Conservation (phyloP, 1,140 invertebrate genomes). For the Rhynchophorus ferrugineus region DNA sequence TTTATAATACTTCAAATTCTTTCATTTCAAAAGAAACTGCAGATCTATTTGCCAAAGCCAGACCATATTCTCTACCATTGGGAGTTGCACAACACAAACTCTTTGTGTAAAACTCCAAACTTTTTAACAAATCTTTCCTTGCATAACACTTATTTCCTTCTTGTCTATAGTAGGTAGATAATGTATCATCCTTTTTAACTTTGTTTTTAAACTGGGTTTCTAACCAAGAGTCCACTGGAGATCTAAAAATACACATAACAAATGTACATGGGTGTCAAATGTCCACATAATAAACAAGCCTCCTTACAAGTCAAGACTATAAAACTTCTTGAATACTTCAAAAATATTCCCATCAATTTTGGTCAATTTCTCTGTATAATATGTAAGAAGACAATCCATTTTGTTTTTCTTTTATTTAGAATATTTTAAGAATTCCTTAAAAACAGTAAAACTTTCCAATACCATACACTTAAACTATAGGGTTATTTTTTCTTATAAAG, state of each 20-base stretch:
- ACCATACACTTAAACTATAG: no score
- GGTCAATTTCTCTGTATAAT: conserved; percentile 29
- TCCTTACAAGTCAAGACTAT: conserved; percentile 29
- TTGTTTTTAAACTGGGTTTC: conserved; percentile 29
- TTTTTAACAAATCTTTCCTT: conserved; percentile 27
- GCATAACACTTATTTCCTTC: conserved; percentile 33
- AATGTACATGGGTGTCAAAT: not conserved
- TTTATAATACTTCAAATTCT: conserved; percentile 31
- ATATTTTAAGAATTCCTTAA: no score
- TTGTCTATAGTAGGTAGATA: conserved; percentile 25
- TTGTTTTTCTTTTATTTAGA: conserved; percentile 5
- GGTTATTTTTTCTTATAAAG: no score
- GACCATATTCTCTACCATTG: conserved; percentile 25
- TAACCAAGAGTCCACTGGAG: conserved; percentile 29
- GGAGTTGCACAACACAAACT: conserved; percentile 33
- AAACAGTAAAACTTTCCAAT: no score
- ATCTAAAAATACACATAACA: conserved; percentile 24
- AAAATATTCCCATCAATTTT: conserved; percentile 30
- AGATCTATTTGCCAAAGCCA: conserved; percentile 34
- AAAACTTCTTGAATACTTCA: conserved; percentile 30
- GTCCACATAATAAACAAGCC: not conserved
- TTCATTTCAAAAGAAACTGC: conserved; percentile 32
- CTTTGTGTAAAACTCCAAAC: conserved; percentile 32
- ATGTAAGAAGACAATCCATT: conserved; percentile 31
- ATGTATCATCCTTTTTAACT: conserved; percentile 24